Conservation (phyloP, 2,797 vertebrate species). For the Saguinus oedipus region DNA sequence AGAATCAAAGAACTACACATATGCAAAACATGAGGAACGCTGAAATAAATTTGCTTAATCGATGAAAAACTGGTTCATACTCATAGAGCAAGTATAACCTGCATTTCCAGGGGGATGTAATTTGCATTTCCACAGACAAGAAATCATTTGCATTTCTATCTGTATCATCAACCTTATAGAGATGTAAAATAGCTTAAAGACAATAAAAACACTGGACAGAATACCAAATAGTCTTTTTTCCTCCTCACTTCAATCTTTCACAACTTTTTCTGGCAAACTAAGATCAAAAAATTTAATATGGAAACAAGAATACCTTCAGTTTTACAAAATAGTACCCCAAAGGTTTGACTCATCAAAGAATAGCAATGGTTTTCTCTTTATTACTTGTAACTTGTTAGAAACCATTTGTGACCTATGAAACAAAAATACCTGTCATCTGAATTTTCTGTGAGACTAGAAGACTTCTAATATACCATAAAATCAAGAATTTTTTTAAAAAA, state of each 20-base stretch:
- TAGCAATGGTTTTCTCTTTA: background rate
- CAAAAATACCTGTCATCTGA: background rate
- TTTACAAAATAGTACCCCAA: background rate
- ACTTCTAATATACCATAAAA: background rate
- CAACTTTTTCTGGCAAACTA: background rate
- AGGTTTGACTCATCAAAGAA: background rate
- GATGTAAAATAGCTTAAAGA: slow-evolving; percentile 37
- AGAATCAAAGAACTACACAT: background rate
- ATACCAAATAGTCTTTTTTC: background rate
- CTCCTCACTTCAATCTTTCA: background rate
- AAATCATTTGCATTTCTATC: slow-evolving; percentile 28
- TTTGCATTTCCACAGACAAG: slow-evolving; percentile 33
- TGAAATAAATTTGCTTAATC: slow-evolving; percentile 7
- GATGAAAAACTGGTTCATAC: background rate
- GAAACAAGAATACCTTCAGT: background rate
- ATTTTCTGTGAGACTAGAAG: background rate
- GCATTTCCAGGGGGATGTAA: background rate
- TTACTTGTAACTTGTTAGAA: background rate
- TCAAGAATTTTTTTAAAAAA: background rate
- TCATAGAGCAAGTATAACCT: background rate
- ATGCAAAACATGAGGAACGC: background rate
- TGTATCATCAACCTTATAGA: background rate
- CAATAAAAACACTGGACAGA: background rate
- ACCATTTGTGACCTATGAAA: background rate
- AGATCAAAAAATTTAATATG: background rate